Evolutionary conservation across 2,113 vertebrate species (phyloP), one percentile per base, ranked within the genome.

Genomic region (Callospermophilus lateralis): DNA sequence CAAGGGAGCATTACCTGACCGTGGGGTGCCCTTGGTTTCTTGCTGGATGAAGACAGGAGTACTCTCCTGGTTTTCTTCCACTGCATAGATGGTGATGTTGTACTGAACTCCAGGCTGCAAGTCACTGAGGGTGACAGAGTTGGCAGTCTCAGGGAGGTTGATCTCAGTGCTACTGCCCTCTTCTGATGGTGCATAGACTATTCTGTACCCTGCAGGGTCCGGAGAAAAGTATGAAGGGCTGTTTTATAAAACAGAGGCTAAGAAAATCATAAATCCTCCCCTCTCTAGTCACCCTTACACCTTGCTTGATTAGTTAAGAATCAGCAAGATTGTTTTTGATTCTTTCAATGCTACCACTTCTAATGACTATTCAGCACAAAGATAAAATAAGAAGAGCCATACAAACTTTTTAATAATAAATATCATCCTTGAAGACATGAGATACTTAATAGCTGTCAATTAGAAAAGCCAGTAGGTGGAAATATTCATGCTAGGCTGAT

Each of bases 91-190:
- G 24, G 99, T 99, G 98, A 99, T 99, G 98, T 99, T 99, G 98
- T 99, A 99, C 93, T 99, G 97, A 81, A 98, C 98, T 0, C 99
- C 99, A 0, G 99, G 99, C 32, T 98, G 98, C 48, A 99, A 98
- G 98, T 99, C 99, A 81, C 99, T 99, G 95, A 99, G 99, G 1
- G 99, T 99, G 70, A 99, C 99, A 0, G 99, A 99, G 48, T 99
- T 99, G 6, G 99, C 99, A 0, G 99, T 99, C 67, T 99, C 99
- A 0, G 99, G 99, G 34, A 99, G 99, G 94, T 97, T 99, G 94
- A 99, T 99, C 96, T 99, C 99, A 0, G 99, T 99, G 98, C 99
- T 99, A 92, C 99, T 99, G 1, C 99, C 99, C 98, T 99, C 99
- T n/a, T 99, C 63, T 0, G 99, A 99, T 0, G 99, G 99, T 0